Evolutionary conservation across 2,888 invertebrate species (phyloP).

Genomic region (Palloptera scutellata): DNA sequence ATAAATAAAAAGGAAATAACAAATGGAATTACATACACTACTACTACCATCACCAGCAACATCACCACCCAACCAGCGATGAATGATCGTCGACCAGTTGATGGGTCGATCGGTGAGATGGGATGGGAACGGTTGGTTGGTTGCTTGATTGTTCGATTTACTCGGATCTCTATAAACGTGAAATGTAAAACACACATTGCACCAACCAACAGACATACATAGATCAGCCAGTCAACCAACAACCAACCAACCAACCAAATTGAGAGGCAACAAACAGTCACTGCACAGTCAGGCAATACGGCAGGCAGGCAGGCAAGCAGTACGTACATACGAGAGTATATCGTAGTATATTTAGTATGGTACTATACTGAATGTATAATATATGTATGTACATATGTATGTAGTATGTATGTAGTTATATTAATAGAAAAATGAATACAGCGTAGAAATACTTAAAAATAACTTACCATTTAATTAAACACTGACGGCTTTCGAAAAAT

Average conservation of each 20-base stretch:
- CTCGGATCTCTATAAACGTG: neutral
- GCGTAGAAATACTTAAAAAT: constrained; percentile 36
- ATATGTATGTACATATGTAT: constrained; percentile 24
- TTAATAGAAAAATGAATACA: constrained; percentile 37
- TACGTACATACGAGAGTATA: neutral
- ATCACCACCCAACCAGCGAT: constrained; percentile 7
- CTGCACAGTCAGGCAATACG: no score
- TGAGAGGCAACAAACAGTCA: no score
- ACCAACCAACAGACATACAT: no score
- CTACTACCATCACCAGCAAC: neutral
- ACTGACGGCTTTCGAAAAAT: constrained; percentile 19
- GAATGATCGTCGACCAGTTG: constrained; percentile 5
- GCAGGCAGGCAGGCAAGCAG: no score
- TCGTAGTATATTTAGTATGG: constrained; percentile 12
- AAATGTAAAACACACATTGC: no score
- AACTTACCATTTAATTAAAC: constrained; percentile 39
- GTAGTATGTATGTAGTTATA: constrained; percentile 35
- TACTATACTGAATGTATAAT: constrained; percentile 15
- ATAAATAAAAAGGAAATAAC: no score
- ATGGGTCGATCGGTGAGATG: no score
- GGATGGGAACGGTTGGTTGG: neutral
- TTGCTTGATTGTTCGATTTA: neutral
- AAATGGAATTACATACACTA: neutral
- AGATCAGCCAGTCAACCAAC: no score
- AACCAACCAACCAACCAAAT: no score